Base-by-base conservation (phyloP, 2,797 vertebrate species). In the Chrysocyon brachyurus region DNA sequence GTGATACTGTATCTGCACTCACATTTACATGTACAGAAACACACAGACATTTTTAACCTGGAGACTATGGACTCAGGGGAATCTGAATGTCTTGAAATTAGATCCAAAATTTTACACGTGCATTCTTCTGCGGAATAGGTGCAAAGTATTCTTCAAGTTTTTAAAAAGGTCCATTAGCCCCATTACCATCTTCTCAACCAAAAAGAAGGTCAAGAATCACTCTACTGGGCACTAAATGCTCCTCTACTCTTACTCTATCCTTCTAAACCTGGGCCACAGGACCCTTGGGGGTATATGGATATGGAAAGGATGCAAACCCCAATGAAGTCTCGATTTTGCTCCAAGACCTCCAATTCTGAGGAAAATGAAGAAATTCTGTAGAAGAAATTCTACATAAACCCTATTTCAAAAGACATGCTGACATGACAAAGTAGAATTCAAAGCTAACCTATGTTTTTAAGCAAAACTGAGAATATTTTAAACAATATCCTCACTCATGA, bases 121-220 rank as follows among this genome's bases (percentile, higher is more conserved):
- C 10, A 56, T 61, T 81, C 33, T 72, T 49, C 84, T 33, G n/a
- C 28, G 6, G 24, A 95, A 66, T 19, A 95, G 5, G 6, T 46
- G 6, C 26, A 26, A 96, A 88, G 61, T 64, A 87, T 91, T 83
- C 79, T 97, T 95, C n/a, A 56, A 36, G 21, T 56, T 82, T 96
- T 82, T 73, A 26, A 16, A 92, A 63, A 81, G 40, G 49, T 72
- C 26, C n/a, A 79, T 94, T 77, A 87, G 63, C n/a, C 28, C 19
- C 46, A 14, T 16, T 54, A 46, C 2, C 19, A 56, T 36, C 21
- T 4, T 46, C 2, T 17, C 12, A 59, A 15, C 11, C 28, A 21
- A 59, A 81, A 78, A 70, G 46, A 86, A 66, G 12, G 33, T 77
- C 21, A 61, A 59, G 73, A 95, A 49, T 75, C 79, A 72, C 52